Evolutionary conservation across 2,113 vertebrate species (phyloP).

Genomic region (Microtus richardsoni): DNA sequence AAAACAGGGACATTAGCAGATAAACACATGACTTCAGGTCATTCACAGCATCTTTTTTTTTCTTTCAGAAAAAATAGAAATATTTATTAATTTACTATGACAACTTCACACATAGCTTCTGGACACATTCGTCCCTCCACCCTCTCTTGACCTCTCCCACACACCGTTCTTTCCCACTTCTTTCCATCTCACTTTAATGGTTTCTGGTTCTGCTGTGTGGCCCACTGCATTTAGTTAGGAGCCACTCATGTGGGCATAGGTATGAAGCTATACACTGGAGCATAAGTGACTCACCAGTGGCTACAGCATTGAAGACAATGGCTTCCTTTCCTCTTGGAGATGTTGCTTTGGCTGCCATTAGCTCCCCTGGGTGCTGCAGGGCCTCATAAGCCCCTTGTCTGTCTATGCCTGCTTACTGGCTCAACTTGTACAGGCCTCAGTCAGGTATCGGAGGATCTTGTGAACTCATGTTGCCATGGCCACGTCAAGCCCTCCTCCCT

Average conservation of each 20-base stretch:
- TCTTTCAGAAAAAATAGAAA: neutral
- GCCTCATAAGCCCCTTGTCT: neutral
- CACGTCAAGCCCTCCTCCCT: neutral
- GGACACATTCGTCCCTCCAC: neutral
- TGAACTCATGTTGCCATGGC: neutral
- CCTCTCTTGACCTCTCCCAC: neutral
- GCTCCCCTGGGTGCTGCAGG: no score
- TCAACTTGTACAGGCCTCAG: neutral
- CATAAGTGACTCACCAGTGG: no score
- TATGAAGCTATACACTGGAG: neutral
- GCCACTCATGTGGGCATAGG: neutral
- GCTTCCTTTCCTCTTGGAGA: neutral
- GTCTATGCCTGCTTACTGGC: neutral
- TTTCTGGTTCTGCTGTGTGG: neutral
- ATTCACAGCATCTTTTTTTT: neutral
- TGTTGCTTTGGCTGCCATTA: neutral
- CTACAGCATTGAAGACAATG: neutral
- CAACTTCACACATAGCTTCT: neutral
- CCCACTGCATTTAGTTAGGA: neutral
- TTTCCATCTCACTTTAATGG: neutral
- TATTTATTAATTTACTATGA: neutral
- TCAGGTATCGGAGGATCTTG: neutral
- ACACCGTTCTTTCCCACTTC: neutral
- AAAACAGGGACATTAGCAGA: neutral
- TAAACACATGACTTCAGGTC: neutral